Percentiles rank a stretch among this genome's conserved stretches.
Evolutionary conservation across 1,140 invertebrate species (phyloP).

Genomic region (Plectrocnemia conspersa): DNA sequence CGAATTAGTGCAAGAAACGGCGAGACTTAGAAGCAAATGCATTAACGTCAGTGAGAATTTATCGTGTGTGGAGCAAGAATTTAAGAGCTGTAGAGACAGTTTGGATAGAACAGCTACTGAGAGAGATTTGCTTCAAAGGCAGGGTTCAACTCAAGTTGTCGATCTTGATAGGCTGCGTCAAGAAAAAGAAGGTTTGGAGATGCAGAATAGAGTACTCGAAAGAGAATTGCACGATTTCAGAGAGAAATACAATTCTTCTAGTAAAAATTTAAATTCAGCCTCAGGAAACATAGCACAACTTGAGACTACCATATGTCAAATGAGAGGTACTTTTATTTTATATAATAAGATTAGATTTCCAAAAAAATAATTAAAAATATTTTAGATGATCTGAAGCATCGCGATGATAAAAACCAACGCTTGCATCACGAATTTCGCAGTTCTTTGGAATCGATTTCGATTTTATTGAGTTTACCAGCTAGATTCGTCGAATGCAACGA

Average conservation of each 20-base stretch:
- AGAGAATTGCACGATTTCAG: constrained; percentile 61
- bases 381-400: constrained; percentile 63
- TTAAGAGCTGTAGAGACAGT: constrained; percentile 59
- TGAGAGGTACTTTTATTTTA: constrained; percentile 54
- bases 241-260: constrained; percentile 60
- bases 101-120: constrained; percentile 60
- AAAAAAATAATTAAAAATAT: constrained; percentile 24
- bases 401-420: constrained; percentile 63
- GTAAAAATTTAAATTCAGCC: constrained; percentile 59
- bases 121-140: constrained; percentile 65
- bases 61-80: constrained; percentile 59
- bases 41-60: constrained; percentile 59
- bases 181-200: constrained; percentile 64
- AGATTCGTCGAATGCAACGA: constrained; percentile 71
- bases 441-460: constrained; percentile 62
- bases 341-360: constrained; percentile 4
- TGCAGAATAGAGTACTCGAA: constrained; percentile 61
- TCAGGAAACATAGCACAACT: constrained; percentile 65
- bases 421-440: constrained; percentile 61
- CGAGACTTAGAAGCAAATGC: constrained; percentile 53
- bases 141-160: constrained; percentile 58
- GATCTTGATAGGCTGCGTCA: constrained; percentile 64
- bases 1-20: constrained; percentile 64
- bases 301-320: constrained; percentile 60
- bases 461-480: constrained; percentile 61